phyloP scores from a whole-genome alignment of 2,113 vertebrate species.

The Bucco capensis region DNA sequence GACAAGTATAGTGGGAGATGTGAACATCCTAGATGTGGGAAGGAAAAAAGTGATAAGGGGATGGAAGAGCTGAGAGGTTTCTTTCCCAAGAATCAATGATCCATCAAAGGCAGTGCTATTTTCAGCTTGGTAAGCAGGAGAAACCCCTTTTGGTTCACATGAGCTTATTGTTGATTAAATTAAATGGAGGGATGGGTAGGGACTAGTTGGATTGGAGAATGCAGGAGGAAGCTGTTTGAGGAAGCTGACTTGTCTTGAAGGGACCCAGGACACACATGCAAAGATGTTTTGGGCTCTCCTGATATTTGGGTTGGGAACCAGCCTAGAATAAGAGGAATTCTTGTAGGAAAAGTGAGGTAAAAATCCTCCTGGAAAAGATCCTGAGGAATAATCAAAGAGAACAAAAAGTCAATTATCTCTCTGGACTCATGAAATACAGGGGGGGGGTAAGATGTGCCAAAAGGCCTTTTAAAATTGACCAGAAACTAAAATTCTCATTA shows the following conservation, averaged over 20 bases:
- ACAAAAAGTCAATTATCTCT: not conserved
- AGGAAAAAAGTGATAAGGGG: not conserved
- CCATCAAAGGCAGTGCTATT: not conserved
- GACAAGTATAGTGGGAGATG: not conserved
- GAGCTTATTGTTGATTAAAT: not conserved
- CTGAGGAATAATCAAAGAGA: not conserved
- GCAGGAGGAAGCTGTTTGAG: not conserved
- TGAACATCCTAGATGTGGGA: not conserved
- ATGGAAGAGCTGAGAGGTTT: not conserved
- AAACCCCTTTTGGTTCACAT: not conserved
- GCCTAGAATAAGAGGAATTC: not conserved
- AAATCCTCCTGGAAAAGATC: not conserved
- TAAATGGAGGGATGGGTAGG: not conserved
- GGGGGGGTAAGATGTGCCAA: not conserved
- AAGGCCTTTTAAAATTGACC: not conserved
- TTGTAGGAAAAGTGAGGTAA: not conserved
- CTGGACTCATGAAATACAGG: not conserved
- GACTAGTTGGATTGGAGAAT: not conserved
- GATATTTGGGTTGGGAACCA: not conserved
- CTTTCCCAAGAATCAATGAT: not conserved
- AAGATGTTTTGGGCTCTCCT: not conserved
- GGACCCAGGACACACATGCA: not conserved
- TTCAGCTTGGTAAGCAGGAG: not conserved
- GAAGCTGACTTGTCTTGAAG: not conserved
- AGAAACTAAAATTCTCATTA: not conserved